Conservation (phyloP, 2,888 invertebrate species). For the Pammene fasciana region DNA sequence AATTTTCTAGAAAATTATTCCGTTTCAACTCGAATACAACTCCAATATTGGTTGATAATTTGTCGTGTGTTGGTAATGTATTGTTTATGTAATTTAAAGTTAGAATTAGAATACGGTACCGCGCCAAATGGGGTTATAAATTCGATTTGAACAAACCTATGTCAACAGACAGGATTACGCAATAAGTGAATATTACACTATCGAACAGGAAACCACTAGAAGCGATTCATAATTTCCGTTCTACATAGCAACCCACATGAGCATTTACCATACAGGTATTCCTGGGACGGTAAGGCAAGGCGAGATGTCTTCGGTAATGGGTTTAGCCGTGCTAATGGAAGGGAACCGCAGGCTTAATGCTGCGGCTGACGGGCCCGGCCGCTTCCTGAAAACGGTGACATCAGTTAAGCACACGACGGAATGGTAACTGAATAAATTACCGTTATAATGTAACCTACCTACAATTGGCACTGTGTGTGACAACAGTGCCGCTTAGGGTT, state of each 20-base stretch:
- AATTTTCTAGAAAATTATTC: too few relatives aligned
- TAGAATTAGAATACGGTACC: too few relatives aligned
- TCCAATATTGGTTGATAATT: too few relatives aligned
- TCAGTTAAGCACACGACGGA: conserved; percentile 46
- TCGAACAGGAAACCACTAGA: not conserved
- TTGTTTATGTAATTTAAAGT: too few relatives aligned
- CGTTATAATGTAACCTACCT: conserved; percentile 26
- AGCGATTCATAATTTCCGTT: conserved; percentile 39
- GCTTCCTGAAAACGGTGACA: conserved; percentile 60
- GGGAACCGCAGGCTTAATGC: conserved; percentile 70
- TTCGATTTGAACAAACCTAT: not conserved
- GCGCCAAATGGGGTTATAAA: not conserved
- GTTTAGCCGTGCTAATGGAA: conserved; percentile 74
- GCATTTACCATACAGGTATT: conserved; percentile 25
- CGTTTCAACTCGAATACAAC: too few relatives aligned
- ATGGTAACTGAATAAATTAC: conserved; percentile 49
- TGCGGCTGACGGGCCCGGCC: conserved; percentile 62
- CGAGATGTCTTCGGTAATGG: conserved; percentile 67
- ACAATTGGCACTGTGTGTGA: not conserved
- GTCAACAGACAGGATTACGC: not conserved
- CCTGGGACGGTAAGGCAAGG: conserved; percentile 44
- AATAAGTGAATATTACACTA: not conserved
- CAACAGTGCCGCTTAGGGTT: too few relatives aligned
- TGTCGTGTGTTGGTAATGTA: too few relatives aligned
- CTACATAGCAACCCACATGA: conserved; percentile 10